phyloP scores from a whole-genome alignment of 1,140 invertebrate genomes.

The Reticulitermes speratus region DNA sequence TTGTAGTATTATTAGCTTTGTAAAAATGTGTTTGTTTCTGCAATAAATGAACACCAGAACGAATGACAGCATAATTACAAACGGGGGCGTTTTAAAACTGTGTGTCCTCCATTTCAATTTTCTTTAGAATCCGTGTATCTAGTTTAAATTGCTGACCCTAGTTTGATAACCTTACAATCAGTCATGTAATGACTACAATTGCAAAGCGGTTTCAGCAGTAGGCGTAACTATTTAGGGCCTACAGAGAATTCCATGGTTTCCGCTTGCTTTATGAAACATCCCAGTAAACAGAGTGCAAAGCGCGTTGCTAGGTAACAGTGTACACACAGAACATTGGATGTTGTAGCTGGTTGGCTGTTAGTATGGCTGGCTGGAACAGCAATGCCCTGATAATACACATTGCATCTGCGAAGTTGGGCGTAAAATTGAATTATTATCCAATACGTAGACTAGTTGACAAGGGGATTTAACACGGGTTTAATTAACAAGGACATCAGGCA shows the following conservation, averaged over 20 bases:
- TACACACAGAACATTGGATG: neutral
- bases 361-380: neutral
- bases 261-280: neutral
- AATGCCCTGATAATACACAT: constrained; percentile 3
- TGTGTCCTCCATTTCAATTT: too few species aligned
- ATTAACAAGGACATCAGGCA: constrained; percentile 33
- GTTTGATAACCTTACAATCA: too few species aligned
- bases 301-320: neutral
- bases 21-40: too few species aligned
- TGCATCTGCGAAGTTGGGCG: constrained; percentile 22
- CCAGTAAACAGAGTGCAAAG: constrained; percentile 9
- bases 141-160: too few species aligned
- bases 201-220: neutral
- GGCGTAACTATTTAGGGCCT: neutral
- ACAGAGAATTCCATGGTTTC: neutral
- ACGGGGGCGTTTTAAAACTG: too few species aligned
- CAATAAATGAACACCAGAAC: too few species aligned
- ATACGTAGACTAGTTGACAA: constrained; percentile 27
- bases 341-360: neutral
- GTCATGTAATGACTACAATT: neutral
- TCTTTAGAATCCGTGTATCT: too few species aligned
- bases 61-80: too few species aligned
- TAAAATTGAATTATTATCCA: constrained; percentile 34
- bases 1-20: too few species aligned
- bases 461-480: constrained; percentile 33